Base-by-base conservation (phyloP, 30 jellyfish, hydroid and myxozoan genomes). In the Mastigias papua region DNA sequence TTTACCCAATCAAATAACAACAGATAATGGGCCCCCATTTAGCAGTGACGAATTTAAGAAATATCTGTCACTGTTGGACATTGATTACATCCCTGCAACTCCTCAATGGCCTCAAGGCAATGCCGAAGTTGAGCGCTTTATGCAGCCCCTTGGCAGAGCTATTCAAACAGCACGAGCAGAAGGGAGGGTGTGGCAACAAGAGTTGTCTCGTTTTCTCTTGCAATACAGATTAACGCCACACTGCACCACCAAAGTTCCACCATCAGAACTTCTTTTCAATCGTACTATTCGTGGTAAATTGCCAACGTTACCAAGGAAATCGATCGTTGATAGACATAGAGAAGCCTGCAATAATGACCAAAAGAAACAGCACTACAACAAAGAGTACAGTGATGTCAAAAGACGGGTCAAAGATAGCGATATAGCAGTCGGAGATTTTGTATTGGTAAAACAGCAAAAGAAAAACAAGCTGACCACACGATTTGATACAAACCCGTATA, bases 11-110 rank as follows among this genome's bases (percentile, higher is more conserved):
- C 16, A 20, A 16, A 2, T 89, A 0, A 84, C 60, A 28, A 8
- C 90, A 4, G 97, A 80, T 77, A 89, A 73, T 35, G 93, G 92
- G 19, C 89, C 93, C 25, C 89, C 88, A 31, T 88, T 67, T 30
- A 64, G 68, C 93, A 69, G 92, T 10, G 69, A 65, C 1, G 96
- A 86, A 20, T 72, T 50, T 32, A 29, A 42, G 61, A 30, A 20
- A 2, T 86, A 65, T 48, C 11, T 33, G 30, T 21, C 33, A 23
- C 46, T 48, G 32, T 48, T 86, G 26, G 95, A 91, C 32, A 46
- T 86, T 20, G 46, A 29, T 23, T 27, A 29, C 26, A 73, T 29
- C 20, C 75, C 58, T 5, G 20, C 48, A 8, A 86, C 82, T 22
- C 95, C 72, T 20, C 16, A 20, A 32, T 58, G 51, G 79, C 95